Conservation (phyloP, 2,113 vertebrate genomes). For the Chaetorhynchus papuensis region DNA sequence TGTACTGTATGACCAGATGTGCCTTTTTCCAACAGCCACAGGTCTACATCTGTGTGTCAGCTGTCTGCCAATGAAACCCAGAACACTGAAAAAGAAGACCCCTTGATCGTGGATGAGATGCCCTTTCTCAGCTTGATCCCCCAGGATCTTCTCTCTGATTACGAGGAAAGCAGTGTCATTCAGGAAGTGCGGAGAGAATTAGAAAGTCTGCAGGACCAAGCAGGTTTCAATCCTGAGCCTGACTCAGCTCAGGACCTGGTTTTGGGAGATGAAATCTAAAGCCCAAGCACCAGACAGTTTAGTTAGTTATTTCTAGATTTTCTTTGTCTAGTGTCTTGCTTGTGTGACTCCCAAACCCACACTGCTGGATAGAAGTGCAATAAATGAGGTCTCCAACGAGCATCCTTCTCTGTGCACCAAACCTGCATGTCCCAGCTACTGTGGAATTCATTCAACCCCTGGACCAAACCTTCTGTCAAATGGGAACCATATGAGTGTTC, state of each 20-base stretch:
- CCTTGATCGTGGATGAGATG: neutral
- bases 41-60: slow-evolving; percentile 63
- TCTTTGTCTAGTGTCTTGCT: slow-evolving; percentile 27
- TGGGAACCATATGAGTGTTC: neutral
- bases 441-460: neutral
- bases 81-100: neutral
- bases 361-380: slow-evolving; percentile 61
- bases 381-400: slow-evolving; percentile 27
- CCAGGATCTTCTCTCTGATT: slow-evolving; percentile 5
- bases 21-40: slow-evolving; percentile 54
- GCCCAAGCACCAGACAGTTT: neutral
- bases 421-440: neutral
- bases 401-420: neutral
- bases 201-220: slow-evolving; percentile 57
- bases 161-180: slow-evolving; percentile 48
- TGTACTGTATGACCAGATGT: neutral
- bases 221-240: neutral
- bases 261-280: slow-evolving; percentile 66
- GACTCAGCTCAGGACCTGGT: neutral
- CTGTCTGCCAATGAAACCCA: slow-evolving; percentile 8
- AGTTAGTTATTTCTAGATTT: neutral
- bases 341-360: neutral
- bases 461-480: neutral
- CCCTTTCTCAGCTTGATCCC: slow-evolving; percentile 44
- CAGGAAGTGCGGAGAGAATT: slow-evolving; percentile 67